Conservation (phyloP, 2,888 invertebrate genomes). For the Meloe dianella region DNA sequence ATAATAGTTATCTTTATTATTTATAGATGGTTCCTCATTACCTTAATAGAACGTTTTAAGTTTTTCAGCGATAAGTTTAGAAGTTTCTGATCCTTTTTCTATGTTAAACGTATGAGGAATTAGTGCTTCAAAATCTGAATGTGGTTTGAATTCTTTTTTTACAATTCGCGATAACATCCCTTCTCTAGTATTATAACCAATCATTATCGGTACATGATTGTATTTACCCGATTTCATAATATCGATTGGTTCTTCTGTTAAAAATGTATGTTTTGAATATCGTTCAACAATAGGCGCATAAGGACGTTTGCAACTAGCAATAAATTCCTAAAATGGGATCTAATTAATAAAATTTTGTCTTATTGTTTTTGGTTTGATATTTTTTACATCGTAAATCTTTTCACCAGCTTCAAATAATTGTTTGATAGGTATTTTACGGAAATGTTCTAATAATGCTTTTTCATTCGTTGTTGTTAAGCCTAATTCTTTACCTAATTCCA, state of each 20-base stretch:
- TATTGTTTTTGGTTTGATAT: constrained; percentile 11
- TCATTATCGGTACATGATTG: constrained; percentile 53
- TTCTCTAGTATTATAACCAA: constrained; percentile 52
- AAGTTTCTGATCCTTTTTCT: too few species aligned
- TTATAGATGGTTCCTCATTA: too few species aligned
- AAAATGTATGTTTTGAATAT: constrained; percentile 33
- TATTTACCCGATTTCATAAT: constrained; percentile 48
- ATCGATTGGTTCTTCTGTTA: constrained; percentile 44
- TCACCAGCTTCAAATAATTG: constrained; percentile 36
- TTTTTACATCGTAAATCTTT: constrained; percentile 45
- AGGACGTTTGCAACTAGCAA: constrained; percentile 18
- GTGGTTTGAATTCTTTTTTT: too few species aligned
- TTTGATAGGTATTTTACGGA: constrained; percentile 40
- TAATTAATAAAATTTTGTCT: background rate
- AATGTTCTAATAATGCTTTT: constrained; percentile 43
- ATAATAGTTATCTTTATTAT: too few species aligned
- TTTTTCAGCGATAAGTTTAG: too few species aligned
- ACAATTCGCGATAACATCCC: constrained; percentile 50
- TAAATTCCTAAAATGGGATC: background rate
- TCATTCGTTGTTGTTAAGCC: constrained; percentile 46
- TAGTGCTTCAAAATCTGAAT: too few species aligned
- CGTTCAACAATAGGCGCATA: constrained; percentile 38
- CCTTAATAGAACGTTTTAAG: too few species aligned
- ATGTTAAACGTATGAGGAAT: too few species aligned
- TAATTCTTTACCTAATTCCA: constrained; percentile 39